Percentiles rank a stretch among this genome's conserved stretches.
Evolutionary conservation across 2,113 vertebrate genomes (phyloP).

Genomic region (Ptyas mucosa): DNA sequence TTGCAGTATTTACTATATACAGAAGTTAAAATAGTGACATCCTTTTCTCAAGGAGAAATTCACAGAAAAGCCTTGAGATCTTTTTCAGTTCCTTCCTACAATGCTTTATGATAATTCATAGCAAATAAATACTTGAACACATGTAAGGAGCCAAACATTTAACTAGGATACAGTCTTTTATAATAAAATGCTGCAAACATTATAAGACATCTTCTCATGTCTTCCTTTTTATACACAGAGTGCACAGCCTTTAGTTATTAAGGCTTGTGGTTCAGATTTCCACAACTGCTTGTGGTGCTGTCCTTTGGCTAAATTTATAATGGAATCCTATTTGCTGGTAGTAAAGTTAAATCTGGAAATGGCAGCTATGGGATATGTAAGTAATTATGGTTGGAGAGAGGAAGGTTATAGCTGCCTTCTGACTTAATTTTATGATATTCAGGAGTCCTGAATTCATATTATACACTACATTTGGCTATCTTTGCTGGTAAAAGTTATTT

Average conservation of each 20-base stretch:
- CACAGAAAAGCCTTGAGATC: not conserved
- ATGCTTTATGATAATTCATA: slow-evolving; percentile 17
- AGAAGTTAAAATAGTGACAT: not conserved
- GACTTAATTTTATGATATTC: not conserved
- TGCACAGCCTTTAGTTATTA: slow-evolving; percentile 36
- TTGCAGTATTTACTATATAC: not conserved
- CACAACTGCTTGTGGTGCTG: slow-evolving; percentile 46
- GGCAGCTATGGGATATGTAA: slow-evolving; percentile 42
- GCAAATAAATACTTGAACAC: not conserved
- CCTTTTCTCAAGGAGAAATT: not conserved
- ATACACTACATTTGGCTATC: not conserved
- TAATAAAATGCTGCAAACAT: not conserved
- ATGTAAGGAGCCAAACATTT: not conserved
- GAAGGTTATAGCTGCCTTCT: slow-evolving; percentile 45
- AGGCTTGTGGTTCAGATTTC: slow-evolving; percentile 57
- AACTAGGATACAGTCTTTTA: not conserved
- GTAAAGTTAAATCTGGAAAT: slow-evolving; percentile 59
- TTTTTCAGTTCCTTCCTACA: slow-evolving; percentile 4
- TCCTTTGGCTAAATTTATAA: slow-evolving; percentile 65
- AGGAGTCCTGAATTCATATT: slow-evolving; percentile 26
- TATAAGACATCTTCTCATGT: slow-evolving; percentile 16
- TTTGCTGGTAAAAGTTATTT: slow-evolving; percentile 28
- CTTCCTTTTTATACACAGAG: slow-evolving; percentile 44
- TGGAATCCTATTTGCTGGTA: slow-evolving; percentile 61
- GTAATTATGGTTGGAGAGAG: slow-evolving; percentile 40